A percentile compares a stretch with the other conserved stretches of the same genome.
Evolutionary conservation across 2,113 vertebrate species (phyloP).

Genomic region (Reinhardtius hippoglossoides): DNA sequence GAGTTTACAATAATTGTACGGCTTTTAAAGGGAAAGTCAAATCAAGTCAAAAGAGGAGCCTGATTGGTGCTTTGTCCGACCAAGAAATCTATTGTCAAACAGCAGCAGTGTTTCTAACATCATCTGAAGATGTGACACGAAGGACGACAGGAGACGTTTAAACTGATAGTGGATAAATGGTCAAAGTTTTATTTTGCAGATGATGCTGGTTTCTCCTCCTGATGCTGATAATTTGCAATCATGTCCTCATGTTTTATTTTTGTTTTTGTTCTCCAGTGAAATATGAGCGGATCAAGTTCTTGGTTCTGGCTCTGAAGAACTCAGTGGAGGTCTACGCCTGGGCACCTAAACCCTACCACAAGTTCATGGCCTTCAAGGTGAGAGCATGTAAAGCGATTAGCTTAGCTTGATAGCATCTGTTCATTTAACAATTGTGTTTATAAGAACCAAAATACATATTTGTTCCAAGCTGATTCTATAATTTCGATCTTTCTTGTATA

Average conservation of each 20-base stretch:
- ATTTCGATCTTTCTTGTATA: background rate
- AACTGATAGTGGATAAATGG: too few relatives aligned
- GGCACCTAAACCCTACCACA: constrained; percentile 99
- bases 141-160: too few relatives aligned
- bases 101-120: too few relatives aligned
- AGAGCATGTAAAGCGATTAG: background rate
- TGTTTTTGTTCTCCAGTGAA: constrained; percentile 87
- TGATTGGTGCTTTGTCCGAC: too few relatives aligned
- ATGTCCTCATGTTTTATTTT: background rate
- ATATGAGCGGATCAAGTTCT: constrained; percentile 98
- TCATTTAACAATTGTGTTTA: background rate
- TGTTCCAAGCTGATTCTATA: too few relatives aligned
- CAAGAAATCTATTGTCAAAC: too few relatives aligned
- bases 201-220: background rate
- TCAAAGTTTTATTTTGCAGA: too few relatives aligned
- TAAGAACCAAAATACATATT: background rate
- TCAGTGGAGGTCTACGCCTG: constrained; percentile 99
- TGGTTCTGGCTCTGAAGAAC: constrained; percentile 98
- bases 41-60: too few relatives aligned
- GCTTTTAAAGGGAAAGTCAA: too few relatives aligned
- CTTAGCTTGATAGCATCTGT: background rate
- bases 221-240: background rate
- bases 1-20: too few relatives aligned
- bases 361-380: constrained; percentile 99
- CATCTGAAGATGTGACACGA: too few relatives aligned